phyloP scores from a whole-genome alignment of 2,888 invertebrate species.

The Panopea generosa region DNA sequence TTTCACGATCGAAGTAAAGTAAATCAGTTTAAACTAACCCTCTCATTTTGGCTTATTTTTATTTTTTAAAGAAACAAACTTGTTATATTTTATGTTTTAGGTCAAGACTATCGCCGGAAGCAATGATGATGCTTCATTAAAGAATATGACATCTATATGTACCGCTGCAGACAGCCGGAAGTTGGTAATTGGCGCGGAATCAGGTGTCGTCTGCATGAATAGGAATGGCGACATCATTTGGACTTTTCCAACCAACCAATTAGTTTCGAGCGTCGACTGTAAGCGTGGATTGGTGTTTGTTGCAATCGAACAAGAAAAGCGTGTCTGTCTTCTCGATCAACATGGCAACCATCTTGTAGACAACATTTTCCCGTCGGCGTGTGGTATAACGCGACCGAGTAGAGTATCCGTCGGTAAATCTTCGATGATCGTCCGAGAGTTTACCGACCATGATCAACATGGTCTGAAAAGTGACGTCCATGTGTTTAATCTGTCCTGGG shows the following conservation, averaged over 20 bases:
- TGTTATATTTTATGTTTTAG: slow-evolving; percentile 19
- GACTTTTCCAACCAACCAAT: slow-evolving; percentile 34
- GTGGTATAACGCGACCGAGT: slow-evolving; percentile 40
- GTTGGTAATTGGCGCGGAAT: slow-evolving; percentile 46
- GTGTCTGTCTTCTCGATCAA: slow-evolving; percentile 49
- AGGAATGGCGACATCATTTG: slow-evolving; percentile 63
- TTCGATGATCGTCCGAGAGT: slow-evolving; percentile 51
- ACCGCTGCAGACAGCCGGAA: slow-evolving; percentile 59
- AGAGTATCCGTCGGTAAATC: slow-evolving; percentile 55
- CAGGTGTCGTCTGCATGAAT: slow-evolving; percentile 52
- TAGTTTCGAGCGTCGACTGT: slow-evolving; percentile 50
- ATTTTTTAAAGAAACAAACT: no score
- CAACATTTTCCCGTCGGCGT: slow-evolving; percentile 51
- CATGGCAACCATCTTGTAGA: slow-evolving; percentile 58
- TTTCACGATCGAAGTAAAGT: no score
- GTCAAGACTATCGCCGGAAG: slow-evolving; percentile 62
- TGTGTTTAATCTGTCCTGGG: slow-evolving; percentile 46
- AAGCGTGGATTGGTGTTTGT: slow-evolving; percentile 51
- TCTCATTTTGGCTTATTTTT: no score
- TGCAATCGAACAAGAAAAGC: slow-evolving; percentile 49
- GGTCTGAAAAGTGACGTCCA: slow-evolving; percentile 62
- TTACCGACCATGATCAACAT: slow-evolving; percentile 38
- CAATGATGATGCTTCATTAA: slow-evolving; percentile 53
- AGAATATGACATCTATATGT: slow-evolving; percentile 55
- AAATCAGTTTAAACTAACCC: no score